A percentile compares a stretch with the other conserved stretches of the same genome.
These are phyloP conservation scores for Panopea generosa DNA, from an alignment of 2,888 invertebrate species.

Conservation along the genomic window DNA sequence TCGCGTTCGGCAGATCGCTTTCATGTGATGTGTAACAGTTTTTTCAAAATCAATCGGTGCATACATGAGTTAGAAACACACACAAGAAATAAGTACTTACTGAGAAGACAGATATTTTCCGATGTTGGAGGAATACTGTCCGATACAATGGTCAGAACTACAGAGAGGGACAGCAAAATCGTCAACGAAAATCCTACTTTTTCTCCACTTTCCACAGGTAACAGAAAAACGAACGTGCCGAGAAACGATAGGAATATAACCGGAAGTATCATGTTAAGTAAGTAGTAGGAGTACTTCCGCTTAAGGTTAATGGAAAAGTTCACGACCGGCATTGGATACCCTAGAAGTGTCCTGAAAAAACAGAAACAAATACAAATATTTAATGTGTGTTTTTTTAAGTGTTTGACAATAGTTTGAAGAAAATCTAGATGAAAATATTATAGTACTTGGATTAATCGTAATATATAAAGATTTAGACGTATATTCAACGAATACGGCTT, in stretches of 20 bases:
- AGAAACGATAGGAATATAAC: conserved; percentile 46
- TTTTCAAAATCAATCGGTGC: no score
- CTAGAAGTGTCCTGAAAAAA: conserved; percentile 22
- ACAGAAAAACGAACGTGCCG: conserved; percentile 48
- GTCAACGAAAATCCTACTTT: conserved; percentile 55
- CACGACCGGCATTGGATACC: conserved; percentile 22
- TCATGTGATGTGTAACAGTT: no score
- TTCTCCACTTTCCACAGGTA: conserved; percentile 62
- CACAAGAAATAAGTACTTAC: no score
- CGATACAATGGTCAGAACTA: conserved; percentile 53
- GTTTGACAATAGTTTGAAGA: no score
- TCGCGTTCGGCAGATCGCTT: no score
- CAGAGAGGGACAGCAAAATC: conserved; percentile 54
- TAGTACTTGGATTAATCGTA: no score
- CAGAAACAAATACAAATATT: no score
- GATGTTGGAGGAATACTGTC: conserved; percentile 61
- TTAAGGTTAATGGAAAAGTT: conserved; percentile 34
- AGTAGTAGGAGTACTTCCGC: conserved; percentile 57
- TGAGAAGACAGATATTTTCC: conserved; percentile 44
- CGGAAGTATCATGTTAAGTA: conserved; percentile 50
- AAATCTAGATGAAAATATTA: no score
- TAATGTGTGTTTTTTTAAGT: no score
- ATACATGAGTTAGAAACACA: no score
- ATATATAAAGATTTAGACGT: no score
- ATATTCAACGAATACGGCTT: no score